Evolutionary conservation across 2,797 vertebrate genomes (phyloP).

Genomic region (Potorous gilbertii): DNA sequence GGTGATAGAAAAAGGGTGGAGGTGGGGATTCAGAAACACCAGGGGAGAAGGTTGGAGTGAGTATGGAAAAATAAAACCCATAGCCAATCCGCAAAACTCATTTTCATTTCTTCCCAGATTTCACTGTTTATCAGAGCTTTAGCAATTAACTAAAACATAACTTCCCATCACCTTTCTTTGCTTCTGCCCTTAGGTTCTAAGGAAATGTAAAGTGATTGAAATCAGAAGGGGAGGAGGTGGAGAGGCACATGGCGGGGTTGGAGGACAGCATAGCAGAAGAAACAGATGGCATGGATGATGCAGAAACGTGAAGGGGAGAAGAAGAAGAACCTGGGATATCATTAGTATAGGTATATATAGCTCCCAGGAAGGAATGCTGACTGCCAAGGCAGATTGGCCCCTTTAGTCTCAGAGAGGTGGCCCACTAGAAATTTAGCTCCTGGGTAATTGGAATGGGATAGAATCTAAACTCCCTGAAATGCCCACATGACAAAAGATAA

Average conservation of each 20-base stretch:
- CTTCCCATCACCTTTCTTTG: neutral
- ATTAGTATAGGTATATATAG: neutral
- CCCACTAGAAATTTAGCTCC: conserved; percentile 3
- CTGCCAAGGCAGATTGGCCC: neutral
- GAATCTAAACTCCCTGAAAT: neutral
- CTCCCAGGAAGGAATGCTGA: neutral
- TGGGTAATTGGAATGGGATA: neutral
- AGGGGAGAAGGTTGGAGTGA: neutral
- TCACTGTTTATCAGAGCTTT: neutral
- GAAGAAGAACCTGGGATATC: neutral
- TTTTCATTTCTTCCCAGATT: neutral
- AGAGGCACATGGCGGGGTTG: neutral
- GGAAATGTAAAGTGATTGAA: neutral
- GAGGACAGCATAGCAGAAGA: neutral
- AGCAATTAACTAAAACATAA: neutral
- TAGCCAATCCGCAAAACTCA: neutral
- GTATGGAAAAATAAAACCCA: neutral
- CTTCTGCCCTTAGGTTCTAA: neutral
- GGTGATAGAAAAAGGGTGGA: neutral
- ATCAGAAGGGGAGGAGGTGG: neutral
- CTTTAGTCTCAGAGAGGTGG: neutral
- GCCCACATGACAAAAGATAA: neutral
- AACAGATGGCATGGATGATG: neutral
- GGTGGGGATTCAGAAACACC: neutral
- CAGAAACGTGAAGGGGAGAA: neutral